Conservation (phyloP, 2,888 invertebrate species). For the Halocaridina rubra region DNA sequence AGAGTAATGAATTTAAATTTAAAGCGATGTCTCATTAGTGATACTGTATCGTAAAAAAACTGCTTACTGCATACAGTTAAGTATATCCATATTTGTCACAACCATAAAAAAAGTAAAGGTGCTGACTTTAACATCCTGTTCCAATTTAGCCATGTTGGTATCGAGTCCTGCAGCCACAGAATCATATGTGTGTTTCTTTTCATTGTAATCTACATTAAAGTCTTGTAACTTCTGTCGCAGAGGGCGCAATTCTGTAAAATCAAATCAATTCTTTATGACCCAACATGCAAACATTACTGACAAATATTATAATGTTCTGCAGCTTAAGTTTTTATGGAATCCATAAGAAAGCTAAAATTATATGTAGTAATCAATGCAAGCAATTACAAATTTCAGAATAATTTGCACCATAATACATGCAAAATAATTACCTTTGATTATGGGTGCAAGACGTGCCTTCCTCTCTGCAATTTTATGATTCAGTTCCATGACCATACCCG, state of each 20-base stretch:
- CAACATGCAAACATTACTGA: neutral
- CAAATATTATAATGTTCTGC: neutral
- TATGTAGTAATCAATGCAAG: neutral
- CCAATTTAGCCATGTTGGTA: conserved; percentile 72
- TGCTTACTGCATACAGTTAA: neutral
- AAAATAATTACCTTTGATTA: conserved; percentile 69
- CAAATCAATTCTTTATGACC: conserved; percentile 6
- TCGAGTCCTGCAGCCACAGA: conserved; percentile 74
- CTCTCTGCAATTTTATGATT: conserved; percentile 74
- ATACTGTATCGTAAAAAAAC: neutral
- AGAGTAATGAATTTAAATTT: neutral
- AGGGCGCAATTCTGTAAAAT: conserved; percentile 73
- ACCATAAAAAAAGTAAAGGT: no score
- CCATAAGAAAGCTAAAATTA: neutral
- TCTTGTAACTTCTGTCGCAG: conserved; percentile 77
- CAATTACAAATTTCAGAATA: neutral
- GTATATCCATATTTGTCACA: neutral
- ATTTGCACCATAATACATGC: neutral
- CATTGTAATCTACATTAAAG: conserved; percentile 76
- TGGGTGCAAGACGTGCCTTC: conserved; percentile 74
- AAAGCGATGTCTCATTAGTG: neutral
- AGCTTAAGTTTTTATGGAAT: neutral
- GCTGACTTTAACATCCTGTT: conserved; percentile 65
- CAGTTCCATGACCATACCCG: conserved; percentile 71
- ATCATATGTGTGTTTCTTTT: conserved; percentile 77